Percentiles rank a stretch among this genome's conserved stretches.
These are phyloP conservation scores for Cosmia pyralina DNA, from an alignment of 2,888 invertebrate genomes.

Conservation along the genomic window DNA sequence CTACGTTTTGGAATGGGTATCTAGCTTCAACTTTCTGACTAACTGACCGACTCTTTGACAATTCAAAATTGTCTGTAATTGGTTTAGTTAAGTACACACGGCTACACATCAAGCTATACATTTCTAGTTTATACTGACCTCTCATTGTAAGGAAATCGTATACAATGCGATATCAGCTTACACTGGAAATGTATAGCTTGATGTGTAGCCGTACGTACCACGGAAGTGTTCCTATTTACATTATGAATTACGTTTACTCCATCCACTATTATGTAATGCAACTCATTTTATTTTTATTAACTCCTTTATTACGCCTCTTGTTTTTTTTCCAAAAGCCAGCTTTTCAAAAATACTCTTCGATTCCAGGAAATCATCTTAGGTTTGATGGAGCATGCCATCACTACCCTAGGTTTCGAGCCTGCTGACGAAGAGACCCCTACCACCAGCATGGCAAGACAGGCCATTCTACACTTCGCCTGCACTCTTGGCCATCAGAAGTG, in stretches of 20 bases:
- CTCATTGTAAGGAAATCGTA: too few relatives aligned
- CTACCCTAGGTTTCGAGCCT: slow-evolving; percentile 75
- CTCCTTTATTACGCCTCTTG: neutral
- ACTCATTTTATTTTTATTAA: neutral
- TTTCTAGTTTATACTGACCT: too few relatives aligned
- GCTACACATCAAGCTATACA: too few relatives aligned
- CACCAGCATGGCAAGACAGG: slow-evolving; percentile 85
- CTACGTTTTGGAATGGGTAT: too few relatives aligned
- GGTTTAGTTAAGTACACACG: too few relatives aligned
- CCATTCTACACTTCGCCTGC: slow-evolving; percentile 92
- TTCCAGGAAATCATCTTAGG: slow-evolving; percentile 77
- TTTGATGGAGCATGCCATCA: slow-evolving; percentile 79
- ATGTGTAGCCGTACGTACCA: too few relatives aligned
- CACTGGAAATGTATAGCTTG: too few relatives aligned
- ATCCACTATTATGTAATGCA: neutral
- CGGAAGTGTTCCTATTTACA: neutral
- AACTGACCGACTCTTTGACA: too few relatives aligned
- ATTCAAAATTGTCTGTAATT: too few relatives aligned
- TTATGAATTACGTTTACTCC: neutral
- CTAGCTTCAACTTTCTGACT: too few relatives aligned
- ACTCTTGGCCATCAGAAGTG: slow-evolving; percentile 90
- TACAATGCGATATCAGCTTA: too few relatives aligned
- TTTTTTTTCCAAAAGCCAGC: neutral
- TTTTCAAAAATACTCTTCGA: neutral
- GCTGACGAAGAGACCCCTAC: slow-evolving; percentile 76